Evolutionary conservation across 1,140 invertebrate species (phyloP).

Genomic region (Orchesella cincta): DNA sequence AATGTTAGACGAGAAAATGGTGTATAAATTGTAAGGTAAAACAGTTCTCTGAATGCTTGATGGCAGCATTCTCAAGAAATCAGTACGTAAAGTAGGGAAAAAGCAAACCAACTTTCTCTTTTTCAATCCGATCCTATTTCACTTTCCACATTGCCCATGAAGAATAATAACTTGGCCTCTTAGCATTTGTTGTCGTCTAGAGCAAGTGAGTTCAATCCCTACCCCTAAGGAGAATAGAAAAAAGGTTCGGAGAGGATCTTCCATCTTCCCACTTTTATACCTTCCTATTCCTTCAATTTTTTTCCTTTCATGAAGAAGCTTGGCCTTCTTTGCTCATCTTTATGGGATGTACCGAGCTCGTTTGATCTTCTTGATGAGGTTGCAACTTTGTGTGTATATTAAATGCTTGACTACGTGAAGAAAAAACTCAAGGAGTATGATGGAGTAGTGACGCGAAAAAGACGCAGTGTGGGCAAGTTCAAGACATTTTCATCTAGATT

Average conservation of each 20-base stretch:
- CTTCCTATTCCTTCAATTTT: neutral
- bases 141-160: neutral
- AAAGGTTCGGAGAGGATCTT: neutral
- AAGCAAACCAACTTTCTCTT: too few relatives aligned
- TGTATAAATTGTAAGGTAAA: too few relatives aligned
- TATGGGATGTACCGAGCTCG: neutral
- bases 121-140: neutral
- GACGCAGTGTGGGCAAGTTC: neutral
- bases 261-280: too few relatives aligned
- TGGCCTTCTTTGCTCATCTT: neutral
- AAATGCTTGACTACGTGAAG: neutral
- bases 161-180: slow-evolving; percentile 1
- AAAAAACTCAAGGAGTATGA: too few relatives aligned
- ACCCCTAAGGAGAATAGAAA: neutral
- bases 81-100: too few relatives aligned
- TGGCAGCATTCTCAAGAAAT: too few relatives aligned
- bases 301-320: neutral
- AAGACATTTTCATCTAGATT: too few relatives aligned
- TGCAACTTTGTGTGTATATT: neutral
- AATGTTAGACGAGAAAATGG: too few relatives aligned
- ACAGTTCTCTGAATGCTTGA: too few relatives aligned
- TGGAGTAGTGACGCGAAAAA: too few relatives aligned
- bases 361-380: slow-evolving; percentile 14
- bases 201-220: neutral
- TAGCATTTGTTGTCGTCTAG: slow-evolving; percentile 1